Evolutionary conservation across 2,797 vertebrate genomes (phyloP), one percentile per base, ranked within the genome.

Genomic region (Macropodus opercularis): DNA sequence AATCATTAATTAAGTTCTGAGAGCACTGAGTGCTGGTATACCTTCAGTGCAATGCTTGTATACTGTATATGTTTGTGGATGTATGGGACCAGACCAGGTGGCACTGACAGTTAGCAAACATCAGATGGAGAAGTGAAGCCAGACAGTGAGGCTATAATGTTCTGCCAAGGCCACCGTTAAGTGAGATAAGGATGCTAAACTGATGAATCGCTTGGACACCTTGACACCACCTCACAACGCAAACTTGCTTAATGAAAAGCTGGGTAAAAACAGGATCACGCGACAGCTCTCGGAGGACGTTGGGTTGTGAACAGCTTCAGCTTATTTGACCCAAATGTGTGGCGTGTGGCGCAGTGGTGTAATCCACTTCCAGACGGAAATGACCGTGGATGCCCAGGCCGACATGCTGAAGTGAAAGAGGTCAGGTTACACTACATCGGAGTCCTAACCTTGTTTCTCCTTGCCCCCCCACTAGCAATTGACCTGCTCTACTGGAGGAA

Each of bases 401-500:
- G 29, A 3, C 31, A 10, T 23, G 63, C 52, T 36, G 23, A 15
- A 22, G 11, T 46, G 41, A 1, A 18, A 43, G 55, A 42, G 34
- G 34, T 44, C 43, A 42, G 58, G 32, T 64, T 3, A 8, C 12
- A 41, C 18, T 15, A 32, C 17, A 35, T 49, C 10, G 4, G 32
- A 54, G 31, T 71, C 26, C 49, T 80, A 59, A 86, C 65, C 62
- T 12, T 14, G 14, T 57, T 44, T 81, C 27, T 68, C 59, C 56
- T 44, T 62, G 19, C 59, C 62, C 35, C 43, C 2, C n/a, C 23
- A 6, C 2, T 91, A 99, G 98, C 94, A 35, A 93, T 98, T 41
- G 97, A 98, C 91, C 92, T 99, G 87, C 92, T 99, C 72, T 98
- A 98, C 91, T 99, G 98, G 98, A 94, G 94, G 63, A 96, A 99